Conservation (phyloP, 2,113 vertebrate species). For the Progne subis region DNA sequence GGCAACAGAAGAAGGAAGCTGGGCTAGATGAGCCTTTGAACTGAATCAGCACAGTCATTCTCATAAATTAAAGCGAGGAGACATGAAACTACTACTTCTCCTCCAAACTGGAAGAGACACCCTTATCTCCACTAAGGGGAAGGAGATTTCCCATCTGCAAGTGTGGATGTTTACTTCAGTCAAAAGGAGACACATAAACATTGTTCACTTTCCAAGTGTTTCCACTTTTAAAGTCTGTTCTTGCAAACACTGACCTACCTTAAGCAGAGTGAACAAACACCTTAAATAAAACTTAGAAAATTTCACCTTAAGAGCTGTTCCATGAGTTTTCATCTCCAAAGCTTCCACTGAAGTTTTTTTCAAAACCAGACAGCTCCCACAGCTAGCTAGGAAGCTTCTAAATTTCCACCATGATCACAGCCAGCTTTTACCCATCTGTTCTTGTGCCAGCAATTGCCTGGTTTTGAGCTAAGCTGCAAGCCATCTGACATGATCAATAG, state of each 20-base stretch:
- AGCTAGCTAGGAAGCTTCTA: not conserved
- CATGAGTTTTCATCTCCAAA: not conserved
- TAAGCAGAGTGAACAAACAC: not conserved
- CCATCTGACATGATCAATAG: not conserved
- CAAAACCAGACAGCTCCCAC: not conserved
- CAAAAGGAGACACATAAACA: not conserved
- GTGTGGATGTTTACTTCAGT: not conserved
- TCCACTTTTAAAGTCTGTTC: not conserved
- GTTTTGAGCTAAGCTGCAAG: slow-evolving; percentile 16
- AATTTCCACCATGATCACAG: not conserved
- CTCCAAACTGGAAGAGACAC: not conserved
- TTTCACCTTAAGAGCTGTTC: not conserved
- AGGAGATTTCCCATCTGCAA: not conserved
- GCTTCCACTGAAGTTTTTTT: not conserved
- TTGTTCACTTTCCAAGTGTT: not conserved
- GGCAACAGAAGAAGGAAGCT: not conserved
- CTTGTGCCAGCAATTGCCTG: not conserved
- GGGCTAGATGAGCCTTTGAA: not conserved
- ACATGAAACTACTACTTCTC: not conserved
- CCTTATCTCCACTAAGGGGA: not conserved
- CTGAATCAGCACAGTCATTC: not conserved
- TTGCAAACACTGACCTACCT: not conserved
- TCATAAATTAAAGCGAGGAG: not conserved
- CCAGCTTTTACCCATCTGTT: not conserved
- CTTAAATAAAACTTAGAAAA: not conserved